Evolutionary conservation across 2,797 vertebrate species (phyloP).

Genomic region (Liasis olivaceus): DNA sequence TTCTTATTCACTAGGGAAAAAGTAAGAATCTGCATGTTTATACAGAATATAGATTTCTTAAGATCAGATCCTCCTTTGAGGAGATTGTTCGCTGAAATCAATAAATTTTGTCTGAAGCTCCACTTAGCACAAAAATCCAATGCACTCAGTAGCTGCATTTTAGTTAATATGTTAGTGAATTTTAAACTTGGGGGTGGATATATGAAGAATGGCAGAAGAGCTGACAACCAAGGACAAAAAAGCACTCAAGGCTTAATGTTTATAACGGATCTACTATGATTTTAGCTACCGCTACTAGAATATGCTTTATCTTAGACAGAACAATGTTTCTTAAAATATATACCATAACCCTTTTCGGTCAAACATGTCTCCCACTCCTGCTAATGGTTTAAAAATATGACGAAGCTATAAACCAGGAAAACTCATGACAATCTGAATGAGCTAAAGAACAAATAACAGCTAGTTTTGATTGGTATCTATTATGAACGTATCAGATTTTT

Average conservation of each 20-base stretch:
- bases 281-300: not conserved
- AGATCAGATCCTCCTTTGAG: not conserved
- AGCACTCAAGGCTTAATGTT: not conserved
- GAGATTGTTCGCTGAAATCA: not conserved
- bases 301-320: not conserved
- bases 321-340: conserved; percentile 2
- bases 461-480: not conserved
- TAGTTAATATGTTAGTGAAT: not conserved
- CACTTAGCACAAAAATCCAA: not conserved
- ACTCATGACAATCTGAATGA: not conserved
- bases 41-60: not conserved
- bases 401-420: not conserved
- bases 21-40: not conserved
- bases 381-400: not conserved
- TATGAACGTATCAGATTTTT: not conserved
- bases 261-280: not conserved
- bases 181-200: not conserved
- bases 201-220: not conserved
- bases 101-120: not conserved
- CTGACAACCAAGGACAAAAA: not conserved
- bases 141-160: not conserved
- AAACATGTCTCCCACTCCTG: not conserved
- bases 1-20: not conserved
- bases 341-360: not conserved
- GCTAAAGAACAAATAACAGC: not conserved